Base-by-base conservation (phyloP, 2,888 invertebrate genomes). In the Itoplectis maculator region DNA sequence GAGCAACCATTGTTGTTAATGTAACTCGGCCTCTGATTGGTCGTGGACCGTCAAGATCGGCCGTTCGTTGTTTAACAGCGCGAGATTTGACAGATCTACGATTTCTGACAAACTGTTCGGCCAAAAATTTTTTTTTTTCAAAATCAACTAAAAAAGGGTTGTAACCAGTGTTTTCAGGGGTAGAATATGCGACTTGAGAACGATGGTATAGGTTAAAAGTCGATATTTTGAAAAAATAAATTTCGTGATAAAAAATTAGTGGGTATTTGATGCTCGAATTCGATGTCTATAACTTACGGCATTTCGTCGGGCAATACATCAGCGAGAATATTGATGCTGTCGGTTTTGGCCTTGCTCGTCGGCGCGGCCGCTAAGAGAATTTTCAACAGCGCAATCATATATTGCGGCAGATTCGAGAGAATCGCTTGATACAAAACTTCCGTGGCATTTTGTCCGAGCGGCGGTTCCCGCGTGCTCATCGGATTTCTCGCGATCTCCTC, bases 301-400 rank as follows among this genome's bases (percentile, higher is more conserved):
- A 98, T 98, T 94, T 98, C 98, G 93, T 98, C 98, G 0, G 99
- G 99, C 86, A 99, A 93, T 66, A 99, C 97, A 93, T 99, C 99
- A 51, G 98, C 97, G 95, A 99, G 96, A 59, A 99, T 99, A 93
- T 99, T 99, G 89, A 99, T 98, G 68, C 99, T 98, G 92, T 99
- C 99, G 9, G 97, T 98, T 94, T 99, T 99, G 5, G 98, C 96
- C 93, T 99, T 99, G n/a, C 98, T 98, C n/a, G 99, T 99, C 4
- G 99, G 99, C 45, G 99, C 98, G 74, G 99, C 99, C 40, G 99
- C 99, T 77, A 99, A 94, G 77, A 99, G 94, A 87, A 99, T 98
- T 94, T 99, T 99, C 69, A 99, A 94, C 74, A 99, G 93, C 23
- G 99, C 98, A 90, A 99, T 99, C 96, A 99, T 98, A 91, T 99